These are phyloP conservation scores for Strigops habroptila DNA, from an alignment of 2,113 vertebrate genomes.

Conservation along the genomic window DNA sequence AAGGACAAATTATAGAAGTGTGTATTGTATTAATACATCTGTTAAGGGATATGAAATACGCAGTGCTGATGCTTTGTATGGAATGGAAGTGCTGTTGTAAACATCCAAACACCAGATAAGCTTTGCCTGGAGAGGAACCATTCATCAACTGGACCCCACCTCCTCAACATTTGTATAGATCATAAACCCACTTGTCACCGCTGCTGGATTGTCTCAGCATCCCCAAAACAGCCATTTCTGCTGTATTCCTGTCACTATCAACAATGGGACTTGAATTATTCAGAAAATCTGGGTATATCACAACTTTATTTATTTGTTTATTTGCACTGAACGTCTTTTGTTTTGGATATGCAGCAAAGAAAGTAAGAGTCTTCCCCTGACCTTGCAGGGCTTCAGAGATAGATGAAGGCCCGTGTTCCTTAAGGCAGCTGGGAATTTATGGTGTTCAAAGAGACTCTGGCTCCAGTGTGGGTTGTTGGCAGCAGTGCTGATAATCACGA, in stretches of 20 bases:
- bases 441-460: conserved; percentile 36
- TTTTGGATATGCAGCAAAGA: neutral
- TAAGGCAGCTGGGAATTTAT: conserved; percentile 50
- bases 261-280: neutral
- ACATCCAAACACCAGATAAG: neutral
- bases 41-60: neutral
- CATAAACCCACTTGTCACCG: neutral
- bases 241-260: neutral
- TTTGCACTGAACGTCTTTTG: neutral
- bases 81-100: neutral
- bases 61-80: neutral
- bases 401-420: conserved; percentile 13
- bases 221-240: neutral
- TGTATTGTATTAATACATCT: neutral
- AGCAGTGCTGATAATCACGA: conserved; percentile 36
- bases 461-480: conserved; percentile 27
- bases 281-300: neutral
- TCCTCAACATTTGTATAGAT: neutral
- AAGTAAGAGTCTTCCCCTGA: neutral
- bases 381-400: conserved; percentile 31
- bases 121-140: neutral
- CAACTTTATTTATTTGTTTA: neutral
- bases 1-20: neutral
- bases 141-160: neutral
- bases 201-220: neutral